These are phyloP conservation scores for Drosophila melanica DNA, from an alignment of 1,140 invertebrate species.

Conservation along the genomic window DNA sequence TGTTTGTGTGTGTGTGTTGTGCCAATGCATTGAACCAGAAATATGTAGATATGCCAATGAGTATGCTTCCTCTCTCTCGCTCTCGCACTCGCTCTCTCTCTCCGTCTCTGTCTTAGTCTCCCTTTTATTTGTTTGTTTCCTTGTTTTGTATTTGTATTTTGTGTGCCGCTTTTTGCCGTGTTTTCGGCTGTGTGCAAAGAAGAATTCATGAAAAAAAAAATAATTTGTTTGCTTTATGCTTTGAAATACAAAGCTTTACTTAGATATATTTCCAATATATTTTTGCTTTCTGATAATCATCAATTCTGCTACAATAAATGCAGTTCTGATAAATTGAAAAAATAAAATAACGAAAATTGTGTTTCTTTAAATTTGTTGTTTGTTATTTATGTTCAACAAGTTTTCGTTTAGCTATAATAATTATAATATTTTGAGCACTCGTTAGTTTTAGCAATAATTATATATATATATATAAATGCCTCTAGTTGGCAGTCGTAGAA, in stretches of 20 bases:
- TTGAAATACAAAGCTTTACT: neutral
- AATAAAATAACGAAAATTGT: no score
- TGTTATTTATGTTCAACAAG: no score
- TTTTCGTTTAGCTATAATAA: no score
- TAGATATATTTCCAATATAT: no score
- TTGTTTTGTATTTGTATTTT: conserved; percentile 13
- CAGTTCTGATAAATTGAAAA: no score
- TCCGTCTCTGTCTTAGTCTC: neutral
- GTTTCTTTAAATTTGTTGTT: no score
- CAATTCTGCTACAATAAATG: no score
- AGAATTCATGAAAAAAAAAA: neutral
- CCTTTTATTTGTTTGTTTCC: neutral
- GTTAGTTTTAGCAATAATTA: no score
- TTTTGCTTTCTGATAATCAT: no score
- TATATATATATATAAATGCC: no score
- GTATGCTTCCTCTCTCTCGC: conserved; percentile 35
- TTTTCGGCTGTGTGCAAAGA: neutral
- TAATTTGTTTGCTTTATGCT: neutral
- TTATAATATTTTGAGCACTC: no score
- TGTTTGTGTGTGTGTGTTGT: conserved; percentile 31
- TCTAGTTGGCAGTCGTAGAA: conserved; percentile 6
- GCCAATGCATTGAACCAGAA: conserved; percentile 76
- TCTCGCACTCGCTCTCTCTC: no score
- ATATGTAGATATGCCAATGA: conserved; percentile 76
- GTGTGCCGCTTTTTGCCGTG: neutral